Evolutionary conservation across 2,888 invertebrate genomes (phyloP).

Genomic region (Leptinotarsa rubiginosa): DNA sequence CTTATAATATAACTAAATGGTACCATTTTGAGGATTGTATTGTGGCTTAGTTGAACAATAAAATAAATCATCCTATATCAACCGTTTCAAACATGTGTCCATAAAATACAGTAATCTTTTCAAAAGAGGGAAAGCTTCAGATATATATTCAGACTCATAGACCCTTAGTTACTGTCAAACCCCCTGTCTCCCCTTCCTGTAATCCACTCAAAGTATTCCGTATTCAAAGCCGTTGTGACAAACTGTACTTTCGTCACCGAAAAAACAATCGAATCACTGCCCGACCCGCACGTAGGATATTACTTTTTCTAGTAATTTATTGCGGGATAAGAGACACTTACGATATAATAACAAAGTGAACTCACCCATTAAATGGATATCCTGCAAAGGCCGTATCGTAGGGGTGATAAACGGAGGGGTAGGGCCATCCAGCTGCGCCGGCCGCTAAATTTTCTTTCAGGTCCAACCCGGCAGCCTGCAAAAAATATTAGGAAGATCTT

Average conservation of each 20-base stretch:
- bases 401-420: conserved; percentile 92
- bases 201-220: background rate
- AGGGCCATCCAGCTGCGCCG: conserved; percentile 88
- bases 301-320: conserved; percentile 42
- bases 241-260: conserved; percentile 13
- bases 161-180: background rate
- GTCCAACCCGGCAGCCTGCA: conserved; percentile 86
- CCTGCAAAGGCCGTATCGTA: conserved; percentile 93
- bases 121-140: too few relatives aligned
- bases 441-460: conserved; percentile 89
- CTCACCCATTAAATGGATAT: conserved; percentile 96
- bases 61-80: too few relatives aligned
- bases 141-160: too few relatives aligned
- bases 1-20: too few relatives aligned
- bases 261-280: conserved; percentile 25
- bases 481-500: conserved; percentile 39
- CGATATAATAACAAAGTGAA: conserved; percentile 53
- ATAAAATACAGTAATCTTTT: too few relatives aligned
- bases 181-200: background rate
- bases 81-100: too few relatives aligned
- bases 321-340: conserved; percentile 43
- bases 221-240: conserved; percentile 10
- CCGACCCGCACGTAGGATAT: conserved; percentile 34
- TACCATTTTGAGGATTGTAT: too few relatives aligned
- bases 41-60: too few relatives aligned